Percentiles rank a stretch among this genome's conserved stretches.
These are phyloP conservation scores for Agriopis marginaria DNA, from an alignment of 2,888 invertebrate genomes.

Conservation along the genomic window DNA sequence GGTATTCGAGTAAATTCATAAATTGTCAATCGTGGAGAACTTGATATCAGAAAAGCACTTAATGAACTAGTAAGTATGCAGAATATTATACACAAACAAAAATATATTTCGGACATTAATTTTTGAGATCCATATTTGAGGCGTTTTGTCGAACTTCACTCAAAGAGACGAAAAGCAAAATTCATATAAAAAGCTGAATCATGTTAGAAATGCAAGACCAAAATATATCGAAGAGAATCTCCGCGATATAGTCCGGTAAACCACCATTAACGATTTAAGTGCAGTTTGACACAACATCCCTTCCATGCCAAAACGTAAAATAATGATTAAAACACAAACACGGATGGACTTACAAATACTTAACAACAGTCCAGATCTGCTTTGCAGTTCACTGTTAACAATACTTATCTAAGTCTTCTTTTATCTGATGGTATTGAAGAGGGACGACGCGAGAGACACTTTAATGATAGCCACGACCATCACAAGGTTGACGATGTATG, in stretches of 20 bases:
- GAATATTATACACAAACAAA: conserved; percentile 7
- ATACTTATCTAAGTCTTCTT: conserved; percentile 79
- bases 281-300: conserved; percentile 86
- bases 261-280: conserved; percentile 85
- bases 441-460: conserved; percentile 82
- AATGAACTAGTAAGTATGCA: conserved; percentile 1
- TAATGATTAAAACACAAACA: conserved; percentile 62
- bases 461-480: conserved; percentile 84
- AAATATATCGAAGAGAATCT: conserved; percentile 57
- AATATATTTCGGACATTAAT: conserved; percentile 5
- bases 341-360: conserved; percentile 81
- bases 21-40: background rate
- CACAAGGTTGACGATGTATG: conserved; percentile 85
- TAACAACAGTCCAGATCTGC: conserved; percentile 84
- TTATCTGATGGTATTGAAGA: conserved; percentile 86
- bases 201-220: conserved; percentile 64
- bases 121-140: conserved; percentile 49
- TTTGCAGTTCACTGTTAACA: conserved; percentile 84
- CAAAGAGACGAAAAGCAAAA: conserved; percentile 73
- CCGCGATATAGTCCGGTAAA: conserved; percentile 62
- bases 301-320: conserved; percentile 49
- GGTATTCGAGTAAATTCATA: conserved; percentile 4
- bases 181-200: conserved; percentile 62
- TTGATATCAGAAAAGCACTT: conserved; percentile 21
- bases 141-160: conserved; percentile 85